phyloP scores from a whole-genome alignment of 2,113 vertebrate species.

The Neomonachus schauinslandi region DNA sequence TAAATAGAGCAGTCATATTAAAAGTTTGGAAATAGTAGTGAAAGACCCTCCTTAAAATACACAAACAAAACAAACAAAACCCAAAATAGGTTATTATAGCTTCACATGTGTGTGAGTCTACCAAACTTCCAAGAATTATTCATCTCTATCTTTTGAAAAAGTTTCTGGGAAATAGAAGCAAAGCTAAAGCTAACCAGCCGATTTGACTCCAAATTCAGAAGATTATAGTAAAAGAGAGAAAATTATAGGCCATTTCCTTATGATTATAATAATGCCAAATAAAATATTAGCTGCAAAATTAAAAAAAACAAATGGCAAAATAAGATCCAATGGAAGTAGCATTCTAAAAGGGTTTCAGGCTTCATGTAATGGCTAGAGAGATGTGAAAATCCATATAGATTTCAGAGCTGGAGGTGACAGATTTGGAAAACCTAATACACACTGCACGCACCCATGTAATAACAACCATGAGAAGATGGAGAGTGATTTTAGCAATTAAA shows the following conservation, averaged over 20 bases:
- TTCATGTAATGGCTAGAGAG: background rate
- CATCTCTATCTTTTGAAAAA: background rate
- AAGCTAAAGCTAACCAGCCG: background rate
- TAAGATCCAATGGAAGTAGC: background rate
- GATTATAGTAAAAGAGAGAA: background rate
- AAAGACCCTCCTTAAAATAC: background rate
- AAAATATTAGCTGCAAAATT: background rate
- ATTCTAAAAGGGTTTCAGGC: background rate
- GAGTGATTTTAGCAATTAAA: background rate
- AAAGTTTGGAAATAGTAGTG: background rate
- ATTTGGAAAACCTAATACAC: background rate
- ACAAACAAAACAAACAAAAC: background rate
- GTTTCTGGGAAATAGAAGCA: background rate
- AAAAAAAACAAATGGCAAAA: background rate
- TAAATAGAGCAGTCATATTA: background rate
- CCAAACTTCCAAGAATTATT: background rate
- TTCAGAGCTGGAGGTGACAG: background rate
- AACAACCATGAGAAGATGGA: background rate
- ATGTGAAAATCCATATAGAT: background rate
- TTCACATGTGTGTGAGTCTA: background rate
- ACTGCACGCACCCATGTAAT: background rate
- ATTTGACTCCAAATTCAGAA: background rate
- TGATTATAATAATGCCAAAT: background rate
- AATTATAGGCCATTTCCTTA: background rate
- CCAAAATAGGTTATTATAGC: background rate